Percentiles rank a stretch among this genome's conserved stretches.
These are phyloP conservation scores for Dendroctonus valens DNA, from an alignment of 1,140 invertebrate species.

Conservation along the genomic window DNA sequence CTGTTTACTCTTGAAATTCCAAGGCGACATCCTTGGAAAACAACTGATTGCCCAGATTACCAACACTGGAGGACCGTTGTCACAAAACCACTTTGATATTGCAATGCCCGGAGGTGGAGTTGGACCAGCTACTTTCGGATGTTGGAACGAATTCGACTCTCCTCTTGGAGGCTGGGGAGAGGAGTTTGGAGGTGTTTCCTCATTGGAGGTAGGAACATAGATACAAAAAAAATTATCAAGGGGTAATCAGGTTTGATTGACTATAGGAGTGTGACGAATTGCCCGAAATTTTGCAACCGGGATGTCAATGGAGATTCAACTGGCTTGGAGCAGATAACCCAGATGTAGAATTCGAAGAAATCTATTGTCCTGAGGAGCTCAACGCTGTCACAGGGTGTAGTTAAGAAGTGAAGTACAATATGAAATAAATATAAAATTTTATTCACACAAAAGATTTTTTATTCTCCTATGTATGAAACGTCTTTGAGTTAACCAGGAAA, in stretches of 20 bases:
- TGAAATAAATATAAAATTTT: too few species aligned
- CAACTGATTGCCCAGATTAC: conserved; percentile 26
- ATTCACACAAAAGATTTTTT: too few species aligned
- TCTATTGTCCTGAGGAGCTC: conserved; percentile 16
- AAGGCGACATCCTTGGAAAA: conserved; percentile 16
- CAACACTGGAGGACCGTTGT: conserved; percentile 26
- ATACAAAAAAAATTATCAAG: background rate
- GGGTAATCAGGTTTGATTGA: background rate
- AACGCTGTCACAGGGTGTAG: conserved; percentile 1
- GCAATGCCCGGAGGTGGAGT: conserved; percentile 26
- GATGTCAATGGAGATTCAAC: conserved; percentile 24
- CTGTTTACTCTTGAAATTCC: conserved; percentile 12
- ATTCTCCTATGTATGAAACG: too few species aligned
- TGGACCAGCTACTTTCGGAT: conserved; percentile 16
- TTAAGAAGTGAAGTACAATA: background rate
- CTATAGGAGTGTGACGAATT: conserved; percentile 18
- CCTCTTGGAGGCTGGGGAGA: conserved; percentile 22
- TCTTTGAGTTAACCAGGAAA: too few species aligned
- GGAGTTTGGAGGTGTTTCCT: background rate
- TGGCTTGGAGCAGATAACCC: conserved; percentile 10
- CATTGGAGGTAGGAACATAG: background rate
- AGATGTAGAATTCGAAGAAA: conserved; percentile 16
- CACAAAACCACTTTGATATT: conserved; percentile 29
- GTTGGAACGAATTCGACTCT: conserved; percentile 15
- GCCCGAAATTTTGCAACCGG: conserved; percentile 6